Percentiles rank a stretch among this genome's conserved stretches.
Evolutionary conservation across 2,113 vertebrate genomes (phyloP).

Genomic region (Trinectes maculatus): DNA sequence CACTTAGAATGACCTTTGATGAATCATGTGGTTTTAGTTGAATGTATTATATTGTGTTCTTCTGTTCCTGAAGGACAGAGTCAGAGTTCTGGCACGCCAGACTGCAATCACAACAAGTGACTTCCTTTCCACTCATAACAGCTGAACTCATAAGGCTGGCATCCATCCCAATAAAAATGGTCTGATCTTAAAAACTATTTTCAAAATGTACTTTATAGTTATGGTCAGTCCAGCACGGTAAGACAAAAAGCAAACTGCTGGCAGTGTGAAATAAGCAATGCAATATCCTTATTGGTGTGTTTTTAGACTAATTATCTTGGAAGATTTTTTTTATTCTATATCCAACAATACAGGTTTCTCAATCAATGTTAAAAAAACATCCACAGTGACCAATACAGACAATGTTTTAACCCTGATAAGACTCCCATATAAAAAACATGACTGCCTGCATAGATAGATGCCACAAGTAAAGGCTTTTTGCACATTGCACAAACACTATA

Average conservation of each 20-base stretch:
- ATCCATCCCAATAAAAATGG: slow-evolving; percentile 12
- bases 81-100: slow-evolving; percentile 18
- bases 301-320: no score
- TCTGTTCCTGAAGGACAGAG: slow-evolving; percentile 18
- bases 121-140: slow-evolving; percentile 7
- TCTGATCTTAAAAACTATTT: slow-evolving; percentile 53
- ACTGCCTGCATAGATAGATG: neutral
- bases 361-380: neutral
- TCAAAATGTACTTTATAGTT: slow-evolving; percentile 31
- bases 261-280: neutral
- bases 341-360: no score
- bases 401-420: slow-evolving; percentile 6
- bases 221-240: slow-evolving; percentile 15
- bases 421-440: neutral
- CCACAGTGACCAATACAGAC: neutral
- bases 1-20: slow-evolving; percentile 21
- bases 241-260: neutral
- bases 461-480: neutral
- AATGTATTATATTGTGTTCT: slow-evolving; percentile 11
- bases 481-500: neutral
- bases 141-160: slow-evolving; percentile 21
- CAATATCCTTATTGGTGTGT: neutral
- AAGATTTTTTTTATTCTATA: no score
- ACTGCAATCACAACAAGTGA: neutral
- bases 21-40: slow-evolving; percentile 21